phyloP scores from a whole-genome alignment of 2,113 vertebrate species.

The Climacteris rufus region DNA sequence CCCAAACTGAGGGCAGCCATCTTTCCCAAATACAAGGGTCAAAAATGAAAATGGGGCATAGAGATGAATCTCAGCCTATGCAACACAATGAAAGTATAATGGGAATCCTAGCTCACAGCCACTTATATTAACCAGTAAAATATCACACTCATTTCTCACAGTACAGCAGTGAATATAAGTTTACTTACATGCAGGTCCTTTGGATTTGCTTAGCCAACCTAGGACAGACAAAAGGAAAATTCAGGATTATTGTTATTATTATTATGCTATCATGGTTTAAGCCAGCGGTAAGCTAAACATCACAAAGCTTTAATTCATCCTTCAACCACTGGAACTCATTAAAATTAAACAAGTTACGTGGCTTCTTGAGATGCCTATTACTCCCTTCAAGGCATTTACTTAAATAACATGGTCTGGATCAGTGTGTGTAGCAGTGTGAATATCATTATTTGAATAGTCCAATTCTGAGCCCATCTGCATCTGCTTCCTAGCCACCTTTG shows the following conservation, averaged over 20 bases:
- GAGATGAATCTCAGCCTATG: background rate
- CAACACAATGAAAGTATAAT: background rate
- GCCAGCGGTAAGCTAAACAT: background rate
- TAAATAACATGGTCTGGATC: background rate
- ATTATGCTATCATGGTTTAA: background rate
- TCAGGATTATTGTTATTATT: background rate
- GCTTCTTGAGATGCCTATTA: background rate
- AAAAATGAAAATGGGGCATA: background rate
- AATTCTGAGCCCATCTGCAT: background rate
- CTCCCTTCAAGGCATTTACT: background rate
- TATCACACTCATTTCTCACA: background rate
- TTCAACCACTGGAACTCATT: background rate
- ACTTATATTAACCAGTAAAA: background rate
- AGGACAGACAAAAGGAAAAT: background rate
- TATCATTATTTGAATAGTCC: background rate
- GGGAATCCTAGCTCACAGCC: background rate
- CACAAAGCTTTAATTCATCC: background rate
- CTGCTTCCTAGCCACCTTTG: background rate
- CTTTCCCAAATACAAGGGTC: background rate
- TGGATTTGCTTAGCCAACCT: slow-evolving; percentile 40
- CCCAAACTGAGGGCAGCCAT: background rate
- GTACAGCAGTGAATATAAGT: background rate
- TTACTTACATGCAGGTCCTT: slow-evolving; percentile 44
- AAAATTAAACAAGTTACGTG: background rate
- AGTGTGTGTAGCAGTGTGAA: background rate